These are phyloP conservation scores for Chaetophractus vellerosus DNA, from an alignment of 2,797 vertebrate species.

Conservation along the genomic window DNA sequence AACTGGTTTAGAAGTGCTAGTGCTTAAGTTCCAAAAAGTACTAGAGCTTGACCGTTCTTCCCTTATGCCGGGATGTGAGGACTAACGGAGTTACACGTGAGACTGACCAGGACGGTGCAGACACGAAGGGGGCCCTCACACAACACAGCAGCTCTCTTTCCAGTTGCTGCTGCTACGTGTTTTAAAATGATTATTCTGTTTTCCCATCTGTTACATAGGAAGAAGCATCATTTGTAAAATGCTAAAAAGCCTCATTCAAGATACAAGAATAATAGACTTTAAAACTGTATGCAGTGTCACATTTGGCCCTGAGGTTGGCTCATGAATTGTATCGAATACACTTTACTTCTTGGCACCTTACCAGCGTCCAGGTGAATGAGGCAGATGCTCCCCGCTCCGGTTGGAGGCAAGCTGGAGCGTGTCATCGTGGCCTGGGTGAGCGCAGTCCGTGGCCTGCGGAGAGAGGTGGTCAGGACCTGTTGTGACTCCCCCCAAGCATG, in stretches of 20 bases:
- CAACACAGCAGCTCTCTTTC: background rate
- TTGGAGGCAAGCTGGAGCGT: background rate
- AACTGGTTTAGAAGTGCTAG: background rate
- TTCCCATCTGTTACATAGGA: background rate
- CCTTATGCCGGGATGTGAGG: background rate
- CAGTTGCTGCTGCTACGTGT: background rate
- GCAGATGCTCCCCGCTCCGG: background rate
- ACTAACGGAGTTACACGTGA: background rate
- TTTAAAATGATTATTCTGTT: background rate
- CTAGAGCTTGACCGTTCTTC: background rate
- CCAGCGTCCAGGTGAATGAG: background rate
- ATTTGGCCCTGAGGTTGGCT: background rate
- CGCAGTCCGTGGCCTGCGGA: background rate
- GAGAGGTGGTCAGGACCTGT: background rate
- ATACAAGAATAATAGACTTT: background rate
- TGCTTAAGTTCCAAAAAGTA: background rate
- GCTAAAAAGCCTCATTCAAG: background rate
- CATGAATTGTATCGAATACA: background rate
- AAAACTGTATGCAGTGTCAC: background rate
- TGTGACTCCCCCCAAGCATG: background rate
- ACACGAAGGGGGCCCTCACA: background rate
- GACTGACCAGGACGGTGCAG: rapidly evolving
- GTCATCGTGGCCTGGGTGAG: background rate
- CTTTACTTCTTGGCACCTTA: background rate
- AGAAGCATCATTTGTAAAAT: background rate